These are phyloP conservation scores for Aleadryas rufinucha DNA, from an alignment of 2,113 vertebrate species.

Conservation along the genomic window DNA sequence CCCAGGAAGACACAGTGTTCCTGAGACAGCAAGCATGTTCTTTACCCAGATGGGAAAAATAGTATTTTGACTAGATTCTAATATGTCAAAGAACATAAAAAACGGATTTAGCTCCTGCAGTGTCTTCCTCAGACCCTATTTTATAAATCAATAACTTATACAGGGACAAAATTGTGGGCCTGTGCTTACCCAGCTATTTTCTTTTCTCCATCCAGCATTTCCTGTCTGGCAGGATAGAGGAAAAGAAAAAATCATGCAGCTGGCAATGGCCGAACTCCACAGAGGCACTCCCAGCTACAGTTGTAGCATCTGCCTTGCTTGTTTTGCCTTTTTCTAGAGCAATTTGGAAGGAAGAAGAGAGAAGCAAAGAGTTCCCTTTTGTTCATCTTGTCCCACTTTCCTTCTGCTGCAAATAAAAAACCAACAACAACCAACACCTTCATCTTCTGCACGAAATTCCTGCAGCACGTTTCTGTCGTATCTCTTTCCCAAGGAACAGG, in stretches of 20 bases:
- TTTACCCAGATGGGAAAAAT: background rate
- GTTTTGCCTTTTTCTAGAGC: background rate
- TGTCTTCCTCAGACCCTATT: background rate
- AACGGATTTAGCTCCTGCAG: background rate
- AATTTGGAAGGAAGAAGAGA: background rate
- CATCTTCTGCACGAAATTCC: background rate
- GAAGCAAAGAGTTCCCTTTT: background rate
- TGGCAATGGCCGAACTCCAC: background rate
- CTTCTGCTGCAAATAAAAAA: background rate
- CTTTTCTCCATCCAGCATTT: background rate
- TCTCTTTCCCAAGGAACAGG: background rate
- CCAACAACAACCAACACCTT: background rate
- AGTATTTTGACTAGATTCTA: background rate
- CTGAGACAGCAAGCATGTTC: background rate
- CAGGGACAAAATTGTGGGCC: background rate
- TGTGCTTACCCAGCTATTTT: background rate
- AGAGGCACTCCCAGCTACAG: background rate
- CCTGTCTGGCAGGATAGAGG: background rate
- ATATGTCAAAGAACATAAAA: background rate
- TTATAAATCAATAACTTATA: background rate
- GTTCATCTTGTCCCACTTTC: background rate
- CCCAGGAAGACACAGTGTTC: background rate
- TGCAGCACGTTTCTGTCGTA: background rate
- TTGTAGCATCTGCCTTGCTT: background rate
- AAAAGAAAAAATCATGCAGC: background rate